phyloP scores from a whole-genome alignment of 2,113 vertebrate species.

The Noctilio leporinus region DNA sequence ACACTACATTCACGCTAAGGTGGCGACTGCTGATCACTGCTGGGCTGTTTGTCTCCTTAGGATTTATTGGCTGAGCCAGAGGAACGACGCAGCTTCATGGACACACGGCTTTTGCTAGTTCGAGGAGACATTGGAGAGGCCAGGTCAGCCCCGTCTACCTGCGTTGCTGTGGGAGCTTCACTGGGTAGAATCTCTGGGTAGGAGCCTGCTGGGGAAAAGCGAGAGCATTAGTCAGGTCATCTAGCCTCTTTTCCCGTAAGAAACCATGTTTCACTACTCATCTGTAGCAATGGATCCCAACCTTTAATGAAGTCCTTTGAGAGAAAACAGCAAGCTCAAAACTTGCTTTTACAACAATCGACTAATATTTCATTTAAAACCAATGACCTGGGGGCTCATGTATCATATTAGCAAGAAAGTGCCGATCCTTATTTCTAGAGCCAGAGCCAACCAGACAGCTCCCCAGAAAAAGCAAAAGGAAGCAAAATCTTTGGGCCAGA shows the following conservation, averaged over 20 bases:
- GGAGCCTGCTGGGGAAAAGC: slow-evolving; percentile 86
- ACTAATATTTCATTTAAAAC: slow-evolving; percentile 50
- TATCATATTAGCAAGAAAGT: slow-evolving; percentile 34
- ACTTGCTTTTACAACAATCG: slow-evolving; percentile 34
- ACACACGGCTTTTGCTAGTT: slow-evolving; percentile 99
- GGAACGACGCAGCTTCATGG: slow-evolving; percentile 97
- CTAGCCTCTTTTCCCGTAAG: not conserved
- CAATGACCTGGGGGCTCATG: slow-evolving; percentile 12
- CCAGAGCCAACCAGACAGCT: slow-evolving; percentile 15
- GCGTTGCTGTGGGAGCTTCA: slow-evolving; percentile 88
- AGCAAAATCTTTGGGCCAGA: slow-evolving; percentile 56
- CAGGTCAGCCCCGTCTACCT: slow-evolving; percentile 92
- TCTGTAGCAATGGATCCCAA: slow-evolving; percentile 7
- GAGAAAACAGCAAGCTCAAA: slow-evolving; percentile 42
- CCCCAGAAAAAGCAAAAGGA: slow-evolving; percentile 50
- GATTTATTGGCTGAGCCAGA: slow-evolving; percentile 98
- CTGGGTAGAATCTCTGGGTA: slow-evolving; percentile 91
- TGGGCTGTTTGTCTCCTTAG: slow-evolving; percentile 75
- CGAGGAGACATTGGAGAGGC: slow-evolving; percentile 97
- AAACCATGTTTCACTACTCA: not conserved
- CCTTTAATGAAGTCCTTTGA: slow-evolving; percentile 17
- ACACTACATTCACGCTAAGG: not conserved
- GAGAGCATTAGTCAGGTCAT: slow-evolving; percentile 58
- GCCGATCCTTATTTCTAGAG: slow-evolving; percentile 1
- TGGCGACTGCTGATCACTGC: slow-evolving; percentile 44